A percentile compares a stretch with the other conserved stretches of the same genome.
These are phyloP conservation scores for Linyphia triangularis DNA, from an alignment of 2,888 invertebrate species.

Conservation along the genomic window DNA sequence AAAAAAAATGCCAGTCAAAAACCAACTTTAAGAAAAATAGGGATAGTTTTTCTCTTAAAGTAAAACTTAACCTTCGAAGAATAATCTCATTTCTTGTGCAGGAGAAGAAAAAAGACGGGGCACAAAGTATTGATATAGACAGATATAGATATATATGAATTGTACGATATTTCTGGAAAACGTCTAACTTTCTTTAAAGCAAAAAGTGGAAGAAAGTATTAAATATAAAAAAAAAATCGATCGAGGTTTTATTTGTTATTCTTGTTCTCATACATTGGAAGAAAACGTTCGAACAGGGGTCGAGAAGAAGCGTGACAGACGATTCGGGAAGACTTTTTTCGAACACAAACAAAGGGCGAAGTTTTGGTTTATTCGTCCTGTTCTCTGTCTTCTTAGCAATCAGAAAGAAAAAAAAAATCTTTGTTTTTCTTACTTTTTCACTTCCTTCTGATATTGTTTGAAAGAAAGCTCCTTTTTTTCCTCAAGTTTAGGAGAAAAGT, in stretches of 20 bases:
- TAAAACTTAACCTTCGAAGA: conserved; percentile 42
- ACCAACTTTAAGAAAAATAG: background rate
- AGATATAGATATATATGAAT: conserved; percentile 40
- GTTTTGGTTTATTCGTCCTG: conserved; percentile 25
- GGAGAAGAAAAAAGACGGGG: background rate
- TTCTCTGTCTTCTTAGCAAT: conserved; percentile 23
- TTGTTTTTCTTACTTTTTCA: conserved; percentile 4
- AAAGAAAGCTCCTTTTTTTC: conserved; percentile 2
- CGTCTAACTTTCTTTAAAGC: conserved; percentile 50
- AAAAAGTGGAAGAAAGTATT: conserved; percentile 40
- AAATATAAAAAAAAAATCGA: conserved; percentile 56
- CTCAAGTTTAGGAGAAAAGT: background rate
- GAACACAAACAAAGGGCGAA: conserved; percentile 43
- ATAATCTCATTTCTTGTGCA: conserved; percentile 47
- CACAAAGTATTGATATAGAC: conserved; percentile 37
- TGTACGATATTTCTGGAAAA: conserved; percentile 36
- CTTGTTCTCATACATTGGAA: conserved; percentile 26
- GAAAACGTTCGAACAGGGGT: conserved; percentile 36
- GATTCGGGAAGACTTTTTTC: conserved; percentile 16
- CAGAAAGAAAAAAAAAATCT: background rate
- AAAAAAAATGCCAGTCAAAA: background rate
- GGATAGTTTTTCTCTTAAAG: background rate
- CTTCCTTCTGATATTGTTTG: conserved; percentile 1
- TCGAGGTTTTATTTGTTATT: conserved; percentile 39
- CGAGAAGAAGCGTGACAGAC: conserved; percentile 38